phyloP scores from a whole-genome alignment of 2,797 vertebrate genomes.

The Pangasius larnaudii region DNA sequence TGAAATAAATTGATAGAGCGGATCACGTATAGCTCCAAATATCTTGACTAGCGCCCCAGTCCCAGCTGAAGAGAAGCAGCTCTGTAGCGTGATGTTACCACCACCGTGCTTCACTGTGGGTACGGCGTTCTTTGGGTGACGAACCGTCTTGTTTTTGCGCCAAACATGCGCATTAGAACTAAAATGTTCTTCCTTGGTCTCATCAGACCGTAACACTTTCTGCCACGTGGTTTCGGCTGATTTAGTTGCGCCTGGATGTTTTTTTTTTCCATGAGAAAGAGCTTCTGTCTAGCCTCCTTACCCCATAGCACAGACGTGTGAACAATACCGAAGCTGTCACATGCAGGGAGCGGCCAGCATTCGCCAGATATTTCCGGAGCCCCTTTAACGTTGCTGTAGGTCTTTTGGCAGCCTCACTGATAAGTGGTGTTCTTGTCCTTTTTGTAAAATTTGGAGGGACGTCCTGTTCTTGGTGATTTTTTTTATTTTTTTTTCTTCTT shows the following conservation, averaged over 20 bases:
- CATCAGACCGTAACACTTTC: background rate
- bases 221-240: background rate
- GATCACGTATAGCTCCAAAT: too few species aligned
- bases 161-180: background rate
- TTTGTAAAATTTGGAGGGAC: background rate
- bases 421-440: background rate
- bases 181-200: background rate
- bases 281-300: background rate
- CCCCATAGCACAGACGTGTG: background rate
- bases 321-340: background rate
- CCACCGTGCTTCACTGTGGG: background rate
- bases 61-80: background rate
- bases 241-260: background rate
- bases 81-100: background rate
- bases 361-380: too few species aligned
- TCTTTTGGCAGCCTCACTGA: background rate
- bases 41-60: background rate
- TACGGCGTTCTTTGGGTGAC: background rate
- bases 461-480: background rate
- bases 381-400: background rate
- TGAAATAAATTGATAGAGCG: too few species aligned
- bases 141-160: background rate
- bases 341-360: background rate
- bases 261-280: background rate
- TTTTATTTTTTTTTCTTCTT: too few species aligned